Percentiles rank a stretch among this genome's conserved stretches.
Conservation (phyloP, 2,797 vertebrate genomes). For the Vireo griseus region DNA sequence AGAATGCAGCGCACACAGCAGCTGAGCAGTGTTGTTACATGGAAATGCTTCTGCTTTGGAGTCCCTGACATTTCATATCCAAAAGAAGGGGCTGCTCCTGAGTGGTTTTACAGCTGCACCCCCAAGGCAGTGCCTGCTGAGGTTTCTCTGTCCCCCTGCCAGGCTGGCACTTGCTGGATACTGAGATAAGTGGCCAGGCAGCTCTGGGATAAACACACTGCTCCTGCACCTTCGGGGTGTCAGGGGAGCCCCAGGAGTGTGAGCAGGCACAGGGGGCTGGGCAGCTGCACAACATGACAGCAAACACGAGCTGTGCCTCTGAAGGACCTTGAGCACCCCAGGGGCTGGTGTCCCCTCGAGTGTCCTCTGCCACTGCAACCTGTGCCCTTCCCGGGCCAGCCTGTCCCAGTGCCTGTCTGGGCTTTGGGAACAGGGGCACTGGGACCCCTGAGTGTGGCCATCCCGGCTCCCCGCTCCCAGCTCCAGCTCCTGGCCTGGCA, state of each 20-base stretch:
- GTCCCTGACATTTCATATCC: background rate
- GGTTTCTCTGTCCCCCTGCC: background rate
- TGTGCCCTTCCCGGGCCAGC: background rate
- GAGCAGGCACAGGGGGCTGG: fast-evolving
- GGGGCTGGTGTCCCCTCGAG: background rate
- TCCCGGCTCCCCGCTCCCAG: background rate
- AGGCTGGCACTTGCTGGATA: background rate
- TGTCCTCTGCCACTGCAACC: background rate
- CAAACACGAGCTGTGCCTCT: background rate
- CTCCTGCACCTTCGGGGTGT: background rate
- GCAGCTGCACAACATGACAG: background rate
- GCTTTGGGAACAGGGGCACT: background rate
- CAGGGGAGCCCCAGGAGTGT: fast-evolving
- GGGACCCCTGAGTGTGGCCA: background rate
- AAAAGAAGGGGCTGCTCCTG: background rate
- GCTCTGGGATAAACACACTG: background rate
- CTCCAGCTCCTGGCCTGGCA: background rate
- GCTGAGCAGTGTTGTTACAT: fast-evolving
- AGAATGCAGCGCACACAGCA: fast-evolving
- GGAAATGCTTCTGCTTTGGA: background rate
- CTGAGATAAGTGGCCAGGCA: fast-evolving
- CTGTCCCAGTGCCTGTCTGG: background rate
- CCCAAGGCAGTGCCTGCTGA: background rate
- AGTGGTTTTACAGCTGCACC: background rate
- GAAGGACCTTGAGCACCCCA: background rate